Evolutionary conservation across 2,797 vertebrate species (phyloP).

Genomic region (Gadopsis bispinosus): DNA sequence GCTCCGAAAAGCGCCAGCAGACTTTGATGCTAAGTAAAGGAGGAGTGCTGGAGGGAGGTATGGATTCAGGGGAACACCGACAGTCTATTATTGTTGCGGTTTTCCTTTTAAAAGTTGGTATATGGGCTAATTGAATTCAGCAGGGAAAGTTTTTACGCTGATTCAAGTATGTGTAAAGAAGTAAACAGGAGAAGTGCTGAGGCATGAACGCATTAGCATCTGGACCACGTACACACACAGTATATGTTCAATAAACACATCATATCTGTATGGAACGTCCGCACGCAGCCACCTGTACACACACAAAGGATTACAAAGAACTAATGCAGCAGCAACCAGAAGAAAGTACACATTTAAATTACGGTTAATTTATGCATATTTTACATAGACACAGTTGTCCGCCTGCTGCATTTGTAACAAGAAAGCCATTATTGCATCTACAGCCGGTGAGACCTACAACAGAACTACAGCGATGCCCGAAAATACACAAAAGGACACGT

Average conservation of each 20-base stretch:
- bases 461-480: too few species aligned
- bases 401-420: not conserved
- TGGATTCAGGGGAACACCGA: slow-evolving; percentile 33
- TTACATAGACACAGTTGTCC: not conserved
- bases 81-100: slow-evolving; percentile 47
- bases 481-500: too few species aligned
- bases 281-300: not conserved
- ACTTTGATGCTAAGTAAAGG: slow-evolving; percentile 42
- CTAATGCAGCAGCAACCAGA: not conserved
- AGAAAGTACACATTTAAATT: not conserved
- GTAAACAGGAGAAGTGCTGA: slow-evolving; percentile 73
- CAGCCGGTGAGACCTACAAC: not conserved
- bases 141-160: slow-evolving; percentile 62
- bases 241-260: not conserved
- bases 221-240: not conserved
- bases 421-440: not conserved
- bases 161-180: slow-evolving; percentile 59
- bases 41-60: slow-evolving; percentile 5
- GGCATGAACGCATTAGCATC: slow-evolving; percentile 49
- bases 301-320: not conserved
- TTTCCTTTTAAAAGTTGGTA: slow-evolving; percentile 46
- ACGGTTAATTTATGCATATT: not conserved
- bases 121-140: slow-evolving; percentile 63
- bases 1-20: slow-evolving; percentile 5
- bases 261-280: not conserved